Base-by-base conservation (phyloP, 2,888 invertebrate species). In the Lasioglossum leucozonium region DNA sequence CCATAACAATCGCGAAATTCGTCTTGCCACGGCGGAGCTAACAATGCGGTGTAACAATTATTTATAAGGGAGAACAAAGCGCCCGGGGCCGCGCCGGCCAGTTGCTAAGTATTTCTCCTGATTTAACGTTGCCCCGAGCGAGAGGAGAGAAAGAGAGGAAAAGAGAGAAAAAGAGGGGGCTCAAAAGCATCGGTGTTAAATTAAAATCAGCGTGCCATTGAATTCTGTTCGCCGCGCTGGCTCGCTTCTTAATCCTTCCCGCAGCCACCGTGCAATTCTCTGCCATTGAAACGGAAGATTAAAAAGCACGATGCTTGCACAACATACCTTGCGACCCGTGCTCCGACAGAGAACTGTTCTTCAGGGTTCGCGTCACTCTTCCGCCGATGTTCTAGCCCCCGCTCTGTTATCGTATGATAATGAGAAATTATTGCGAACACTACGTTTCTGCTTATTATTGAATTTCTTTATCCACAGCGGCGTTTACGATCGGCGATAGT, bases 1-100 rank as follows among this genome's bases (percentile, higher is more conserved):
- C 75, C 86, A 71, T 90, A 91, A 90, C 87, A 85, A 87, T 89
- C 85, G 83, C 82, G 83, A 85, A 84, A 88, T 87, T 89, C 89
- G 84, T 91, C 91, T 84, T 79, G 71, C 86, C 69, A 62, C 42
- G 75, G 80, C 78, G 76, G 79, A 77, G 80, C 72, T 79, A 81
- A 85, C 81, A 85, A 87, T 84, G 84, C 83, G 75, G 81, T 81
- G 86, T 84, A 87, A 88, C 85, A 87, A 88, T 92, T 91, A 85
- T 87, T 88, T 86, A 85, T 83, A 69, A 81, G 75, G 58, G 51
- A 82, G 79, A 82, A 73, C 78, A 75, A 81, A 76, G 42, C 34
- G 37, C 30, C 30, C n/a, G 74, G 37, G 71, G 30, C 40, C 34
- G 37, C n/a, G 40, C 40, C 55, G 71, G 69, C 26, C 71, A 47